phyloP scores from a whole-genome alignment of 2,797 vertebrate species.

The Uromys caudimaculatus region DNA sequence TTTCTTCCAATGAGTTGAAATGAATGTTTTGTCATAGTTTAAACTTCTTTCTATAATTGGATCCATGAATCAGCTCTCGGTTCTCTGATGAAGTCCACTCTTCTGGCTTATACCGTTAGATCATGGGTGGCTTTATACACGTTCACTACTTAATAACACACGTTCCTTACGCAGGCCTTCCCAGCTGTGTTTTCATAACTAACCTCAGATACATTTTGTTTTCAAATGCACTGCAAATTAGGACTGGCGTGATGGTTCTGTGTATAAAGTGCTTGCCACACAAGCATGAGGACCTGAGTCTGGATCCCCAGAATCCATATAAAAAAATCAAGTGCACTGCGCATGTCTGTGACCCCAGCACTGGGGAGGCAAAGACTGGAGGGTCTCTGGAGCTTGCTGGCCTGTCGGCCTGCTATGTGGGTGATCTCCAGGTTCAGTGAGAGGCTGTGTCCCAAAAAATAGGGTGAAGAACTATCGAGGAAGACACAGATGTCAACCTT shows the following conservation, averaged over 20 bases:
- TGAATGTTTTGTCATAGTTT: slow-evolving; percentile 13
- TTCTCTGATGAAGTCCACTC: slow-evolving; percentile 18
- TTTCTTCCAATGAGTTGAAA: slow-evolving; percentile 54
- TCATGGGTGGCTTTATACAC: slow-evolving; percentile 37
- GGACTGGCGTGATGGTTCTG: neutral
- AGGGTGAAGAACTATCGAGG: neutral
- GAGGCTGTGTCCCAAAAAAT: neutral
- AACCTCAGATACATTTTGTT: slow-evolving; percentile 19
- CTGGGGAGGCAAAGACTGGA: neutral
- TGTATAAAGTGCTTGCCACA: neutral
- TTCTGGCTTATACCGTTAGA: slow-evolving; percentile 5
- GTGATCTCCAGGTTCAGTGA: neutral
- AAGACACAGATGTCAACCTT: neutral
- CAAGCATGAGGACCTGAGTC: neutral
- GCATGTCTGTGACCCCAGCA: neutral
- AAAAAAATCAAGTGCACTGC: neutral
- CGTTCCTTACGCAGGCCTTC: neutral
- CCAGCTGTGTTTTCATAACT: slow-evolving; percentile 38
- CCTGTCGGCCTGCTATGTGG: too few species aligned
- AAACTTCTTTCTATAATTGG: slow-evolving; percentile 29
- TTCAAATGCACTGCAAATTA: slow-evolving; percentile 41
- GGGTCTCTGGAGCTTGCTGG: neutral
- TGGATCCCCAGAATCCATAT: neutral
- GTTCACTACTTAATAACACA: slow-evolving; percentile 41
- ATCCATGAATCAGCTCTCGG: neutral